Conservation (phyloP, 2,113 vertebrate species). For the Prunella fulvescens region DNA sequence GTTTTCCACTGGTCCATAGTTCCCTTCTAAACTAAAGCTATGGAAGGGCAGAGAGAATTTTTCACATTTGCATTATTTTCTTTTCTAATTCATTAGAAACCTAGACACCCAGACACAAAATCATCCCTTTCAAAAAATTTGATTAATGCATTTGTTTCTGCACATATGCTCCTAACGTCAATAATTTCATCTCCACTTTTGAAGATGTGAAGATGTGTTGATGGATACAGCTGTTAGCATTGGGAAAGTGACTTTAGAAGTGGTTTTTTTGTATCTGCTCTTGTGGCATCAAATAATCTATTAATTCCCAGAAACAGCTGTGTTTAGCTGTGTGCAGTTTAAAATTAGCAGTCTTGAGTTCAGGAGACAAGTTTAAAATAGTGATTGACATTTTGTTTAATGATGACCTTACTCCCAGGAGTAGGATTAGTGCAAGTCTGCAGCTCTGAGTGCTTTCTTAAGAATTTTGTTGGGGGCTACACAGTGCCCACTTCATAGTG, state of each 20-base stretch:
- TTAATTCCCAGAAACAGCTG: neutral
- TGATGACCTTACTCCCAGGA: neutral
- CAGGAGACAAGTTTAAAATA: neutral
- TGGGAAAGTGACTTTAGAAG: neutral
- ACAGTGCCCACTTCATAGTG: accelerated
- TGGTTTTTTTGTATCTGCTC: neutral
- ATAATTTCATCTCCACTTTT: neutral
- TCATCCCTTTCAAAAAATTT: neutral
- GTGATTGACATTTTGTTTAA: neutral
- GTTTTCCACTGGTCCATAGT: neutral
- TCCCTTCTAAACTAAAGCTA: neutral
- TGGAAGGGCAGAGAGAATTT: neutral
- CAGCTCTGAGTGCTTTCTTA: neutral
- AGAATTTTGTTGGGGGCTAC: neutral
- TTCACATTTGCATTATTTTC: neutral
- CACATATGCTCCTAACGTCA: accelerated
- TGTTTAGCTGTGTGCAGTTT: neutral
- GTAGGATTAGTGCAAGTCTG: neutral
- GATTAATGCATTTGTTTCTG: neutral
- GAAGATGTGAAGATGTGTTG: neutral
- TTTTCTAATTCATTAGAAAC: neutral
- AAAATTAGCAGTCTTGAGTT: neutral
- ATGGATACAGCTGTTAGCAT: neutral
- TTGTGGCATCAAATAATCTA: neutral
- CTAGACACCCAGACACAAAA: neutral